Evolutionary conservation across 2,113 vertebrate genomes (phyloP), one percentile per base, ranked within the genome.

Genomic region (Centrocercus urophasianus): DNA sequence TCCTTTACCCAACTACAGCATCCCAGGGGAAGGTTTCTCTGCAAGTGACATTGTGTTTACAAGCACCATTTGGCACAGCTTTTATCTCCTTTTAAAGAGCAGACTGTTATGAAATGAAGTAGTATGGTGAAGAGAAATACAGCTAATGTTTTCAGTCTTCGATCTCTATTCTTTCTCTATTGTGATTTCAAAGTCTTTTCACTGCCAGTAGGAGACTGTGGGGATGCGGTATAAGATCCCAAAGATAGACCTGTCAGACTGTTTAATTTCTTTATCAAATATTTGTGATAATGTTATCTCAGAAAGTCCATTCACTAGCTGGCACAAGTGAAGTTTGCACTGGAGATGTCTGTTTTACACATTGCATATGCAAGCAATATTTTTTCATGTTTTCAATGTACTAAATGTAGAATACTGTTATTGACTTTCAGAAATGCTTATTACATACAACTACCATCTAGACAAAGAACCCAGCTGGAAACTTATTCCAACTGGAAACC

Each of bases 281-380:
- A 8, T 65, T 83, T 69, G 60, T 43, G 28, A 70, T 83, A 94
- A 72, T 19, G 34, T 5, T 57, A 14, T 19, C 65, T 16, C 71
- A 28, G 47, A 67, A 54, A 56, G 38, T 38, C 40, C 0, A 0
- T 85, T 91, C 85, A 22, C 59, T 84, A 0, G 75, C 57, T 93
- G 32, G 10, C 28, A 61, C 13, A 64, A 20, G 34, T 32, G 50
- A 32, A 75, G 25, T 75, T 71, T 25, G 18, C 11, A 11, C 54
- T 32, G 32, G 19, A 82, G 88, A 60, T 0, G 0, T 52, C 22
- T 8, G 1, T 38, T 94, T 77, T n/a, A 57, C 0, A 1, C 61
- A 47, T 19, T 25, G 8, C n/a, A 65, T 70, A 77, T 47, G 20
- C 21, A 38, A 14, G 25, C 15, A 11, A 19, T 47, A 30, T 28